A percentile compares a stretch with the other conserved stretches of the same genome.
phyloP scores from a whole-genome alignment of 2,797 vertebrate species.

The Molossus molossus region DNA sequence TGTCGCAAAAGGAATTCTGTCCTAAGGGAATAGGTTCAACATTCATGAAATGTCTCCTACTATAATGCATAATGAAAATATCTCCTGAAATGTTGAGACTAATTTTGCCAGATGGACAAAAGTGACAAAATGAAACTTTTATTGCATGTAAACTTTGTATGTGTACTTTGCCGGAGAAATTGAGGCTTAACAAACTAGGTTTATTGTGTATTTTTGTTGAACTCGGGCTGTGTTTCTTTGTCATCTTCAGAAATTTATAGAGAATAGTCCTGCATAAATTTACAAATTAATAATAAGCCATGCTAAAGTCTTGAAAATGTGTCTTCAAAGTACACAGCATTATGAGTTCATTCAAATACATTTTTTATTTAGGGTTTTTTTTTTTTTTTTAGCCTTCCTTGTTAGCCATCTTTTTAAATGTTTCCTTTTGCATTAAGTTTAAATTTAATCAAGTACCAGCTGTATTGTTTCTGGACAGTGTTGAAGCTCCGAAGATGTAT shows the following conservation, averaged over 20 bases:
- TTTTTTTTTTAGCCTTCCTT: not conserved
- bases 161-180: not conserved
- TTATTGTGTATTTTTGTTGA: not conserved
- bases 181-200: not conserved
- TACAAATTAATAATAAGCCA: not conserved
- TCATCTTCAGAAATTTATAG: not conserved
- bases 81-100: not conserved
- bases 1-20: slow-evolving; percentile 26
- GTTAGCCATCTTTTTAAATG: not conserved
- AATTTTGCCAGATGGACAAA: slow-evolving; percentile 39
- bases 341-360: slow-evolving; percentile 35
- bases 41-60: slow-evolving; percentile 17
- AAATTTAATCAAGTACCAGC: slow-evolving; percentile 57
- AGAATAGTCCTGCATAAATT: not conserved
- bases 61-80: slow-evolving; percentile 21
- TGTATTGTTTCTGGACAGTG: slow-evolving; percentile 78
- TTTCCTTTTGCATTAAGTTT: slow-evolving; percentile 66
- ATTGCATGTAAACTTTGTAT: not conserved
- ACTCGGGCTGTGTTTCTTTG: not conserved
- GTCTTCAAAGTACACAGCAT: not conserved
- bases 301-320: slow-evolving; percentile 19
- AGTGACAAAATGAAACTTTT: slow-evolving; percentile 28
- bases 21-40: slow-evolving; percentile 18
- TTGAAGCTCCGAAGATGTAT: slow-evolving; percentile 80
- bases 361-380: not conserved